Conservation (phyloP, 2,888 invertebrate species). For the Pterobdella sp. region DNA sequence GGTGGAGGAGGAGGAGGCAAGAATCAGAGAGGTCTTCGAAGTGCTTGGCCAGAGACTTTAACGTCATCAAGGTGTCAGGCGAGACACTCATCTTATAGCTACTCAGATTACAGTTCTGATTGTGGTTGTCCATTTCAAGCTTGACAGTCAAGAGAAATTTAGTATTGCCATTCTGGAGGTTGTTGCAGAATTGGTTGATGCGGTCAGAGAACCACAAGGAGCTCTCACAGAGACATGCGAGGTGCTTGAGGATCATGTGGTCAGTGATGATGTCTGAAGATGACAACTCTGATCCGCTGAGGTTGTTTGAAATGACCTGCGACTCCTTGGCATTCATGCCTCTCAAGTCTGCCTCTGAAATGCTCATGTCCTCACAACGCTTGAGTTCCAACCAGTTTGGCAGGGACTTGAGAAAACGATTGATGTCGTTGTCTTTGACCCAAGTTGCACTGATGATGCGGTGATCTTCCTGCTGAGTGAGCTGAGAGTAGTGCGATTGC, state of each 20-base stretch:
- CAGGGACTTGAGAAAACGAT: slow-evolving; percentile 64
- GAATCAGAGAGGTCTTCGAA: slow-evolving; percentile 36
- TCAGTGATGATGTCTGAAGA: slow-evolving; percentile 79
- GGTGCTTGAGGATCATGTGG: slow-evolving; percentile 68
- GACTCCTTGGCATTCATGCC: slow-evolving; percentile 78
- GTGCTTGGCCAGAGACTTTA: slow-evolving; percentile 35
- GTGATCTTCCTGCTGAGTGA: slow-evolving; percentile 65
- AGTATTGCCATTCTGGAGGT: slow-evolving; percentile 44
- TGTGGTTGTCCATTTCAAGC: neutral
- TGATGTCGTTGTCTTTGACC: slow-evolving; percentile 88
- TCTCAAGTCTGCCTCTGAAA: slow-evolving; percentile 70
- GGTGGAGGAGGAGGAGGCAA: slow-evolving; percentile 79
- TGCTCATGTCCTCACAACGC: slow-evolving; percentile 48
- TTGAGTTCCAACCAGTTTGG: slow-evolving; percentile 60
- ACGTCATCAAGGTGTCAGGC: slow-evolving; percentile 35
- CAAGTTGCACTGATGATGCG: slow-evolving; percentile 68
- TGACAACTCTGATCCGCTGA: slow-evolving; percentile 71
- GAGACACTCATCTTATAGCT: slow-evolving; percentile 30
- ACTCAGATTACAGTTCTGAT: neutral
- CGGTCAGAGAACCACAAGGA: slow-evolving; percentile 75
- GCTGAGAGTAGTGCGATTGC: slow-evolving; percentile 59
- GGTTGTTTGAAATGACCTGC: slow-evolving; percentile 80
- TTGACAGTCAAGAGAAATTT: slow-evolving; percentile 26
- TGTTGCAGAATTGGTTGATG: slow-evolving; percentile 58
- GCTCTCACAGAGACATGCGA: slow-evolving; percentile 84